Base-by-base conservation (phyloP, 2,888 invertebrate species). In the Ichneumoninae sp. region DNA sequence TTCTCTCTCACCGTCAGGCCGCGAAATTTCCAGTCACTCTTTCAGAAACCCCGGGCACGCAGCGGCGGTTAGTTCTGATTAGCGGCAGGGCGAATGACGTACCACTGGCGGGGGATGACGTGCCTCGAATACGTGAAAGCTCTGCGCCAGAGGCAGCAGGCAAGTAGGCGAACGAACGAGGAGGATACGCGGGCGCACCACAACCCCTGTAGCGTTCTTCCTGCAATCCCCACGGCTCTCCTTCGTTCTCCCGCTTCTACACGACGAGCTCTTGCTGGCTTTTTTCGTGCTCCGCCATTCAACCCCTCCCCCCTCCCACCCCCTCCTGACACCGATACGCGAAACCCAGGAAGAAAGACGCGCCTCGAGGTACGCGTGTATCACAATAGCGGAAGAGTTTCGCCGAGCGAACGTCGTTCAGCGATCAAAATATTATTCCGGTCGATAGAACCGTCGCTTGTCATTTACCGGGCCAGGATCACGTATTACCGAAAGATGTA, bases 1-100 rank as follows among this genome's bases (percentile, higher is more conserved):
- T 75, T 69, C 81, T 88, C 81, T 82, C 84, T 80, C 40, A 66
- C 86, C 62, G 78, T 68, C 72, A 85, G 68, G 72, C 83, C 69
- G 65, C 76, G 83, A 84, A 88, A 87, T 87, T 88, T 88, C 86
- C 78, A 85, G 85, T 87, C 86, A 84, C 88, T 89, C 86, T 87
- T 89, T 86, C 84, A 85, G 78, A 89, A 87, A 93, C 90, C 91
- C 93, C 80, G 85, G 88, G 92, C 93, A 93, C 93, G 93, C 90
- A 89, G 89, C 90, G 90, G 90, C 93, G 91, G 93, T 93, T 93
- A 93, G 93, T 93, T 93, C 93, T 93, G 93, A 93, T 93, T 93
- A 93, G 93, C 93, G 91, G 89, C 91, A 88, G 91, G 90, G 89
- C 93, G 93, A 92, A 92, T 93, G 93, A 93, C 93, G 93, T 93